These are phyloP conservation scores for Cheilosia impressa DNA, from an alignment of 2,888 invertebrate species.

Conservation along the genomic window DNA sequence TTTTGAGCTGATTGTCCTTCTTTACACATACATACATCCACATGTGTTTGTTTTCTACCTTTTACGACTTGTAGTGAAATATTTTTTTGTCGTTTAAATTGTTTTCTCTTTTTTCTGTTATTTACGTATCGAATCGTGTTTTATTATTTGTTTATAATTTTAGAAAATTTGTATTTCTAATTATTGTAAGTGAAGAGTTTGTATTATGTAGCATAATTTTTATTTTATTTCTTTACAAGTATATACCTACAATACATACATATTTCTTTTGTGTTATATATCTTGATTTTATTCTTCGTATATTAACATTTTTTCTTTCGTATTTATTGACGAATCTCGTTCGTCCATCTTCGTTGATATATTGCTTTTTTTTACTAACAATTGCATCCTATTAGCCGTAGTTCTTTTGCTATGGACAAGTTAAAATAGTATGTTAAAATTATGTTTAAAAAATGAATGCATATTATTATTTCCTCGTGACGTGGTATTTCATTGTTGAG, in stretches of 20 bases:
- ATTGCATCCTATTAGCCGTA: slow-evolving; percentile 14
- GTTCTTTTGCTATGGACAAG: slow-evolving; percentile 11
- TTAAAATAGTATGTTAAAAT: slow-evolving; percentile 6
- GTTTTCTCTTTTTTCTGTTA: slow-evolving; percentile 13
- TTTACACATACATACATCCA: slow-evolving; percentile 19
- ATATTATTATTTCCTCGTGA: not conserved
- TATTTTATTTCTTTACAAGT: slow-evolving; percentile 22
- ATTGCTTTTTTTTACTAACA: slow-evolving; percentile 20
- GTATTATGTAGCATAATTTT: slow-evolving; percentile 20
- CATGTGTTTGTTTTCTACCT: slow-evolving; percentile 37
- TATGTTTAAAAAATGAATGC: not conserved
- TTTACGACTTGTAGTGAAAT: slow-evolving; percentile 17
- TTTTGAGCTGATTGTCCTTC: slow-evolving; percentile 37
- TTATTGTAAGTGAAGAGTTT: slow-evolving; percentile 46
- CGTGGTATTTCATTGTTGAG: not conserved
- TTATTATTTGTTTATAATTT: slow-evolving; percentile 15
- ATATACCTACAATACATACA: slow-evolving; percentile 14
- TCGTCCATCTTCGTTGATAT: not conserved
- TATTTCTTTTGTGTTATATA: slow-evolving; percentile 11
- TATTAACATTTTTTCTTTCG: slow-evolving; percentile 6
- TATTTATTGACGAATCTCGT: not conserved
- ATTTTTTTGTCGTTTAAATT: slow-evolving; percentile 1
- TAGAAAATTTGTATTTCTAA: slow-evolving; percentile 35
- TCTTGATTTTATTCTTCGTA: not conserved
- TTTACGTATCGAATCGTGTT: slow-evolving; percentile 26